Percentiles rank a stretch among this genome's conserved stretches.
These are phyloP conservation scores for Tipula unca DNA, from an alignment of 2,888 invertebrate species.

Conservation along the genomic window DNA sequence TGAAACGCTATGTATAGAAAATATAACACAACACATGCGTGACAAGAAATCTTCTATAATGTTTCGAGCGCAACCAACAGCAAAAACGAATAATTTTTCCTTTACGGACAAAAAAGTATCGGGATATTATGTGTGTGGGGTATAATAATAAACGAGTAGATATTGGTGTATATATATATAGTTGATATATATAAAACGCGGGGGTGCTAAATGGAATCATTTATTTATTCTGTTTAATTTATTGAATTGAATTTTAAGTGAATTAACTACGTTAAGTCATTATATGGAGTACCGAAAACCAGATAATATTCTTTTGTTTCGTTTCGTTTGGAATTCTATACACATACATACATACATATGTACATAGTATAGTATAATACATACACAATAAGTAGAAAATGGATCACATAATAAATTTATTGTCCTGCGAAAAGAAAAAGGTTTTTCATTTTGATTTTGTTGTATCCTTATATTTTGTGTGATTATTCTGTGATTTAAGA, in stretches of 20 bases:
- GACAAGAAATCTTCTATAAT: not conserved
- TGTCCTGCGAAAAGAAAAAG: not conserved
- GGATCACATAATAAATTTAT: not conserved
- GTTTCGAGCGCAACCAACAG: not conserved
- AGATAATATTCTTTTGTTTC: not conserved
- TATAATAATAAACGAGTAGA: too few species aligned
- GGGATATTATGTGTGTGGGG: not conserved
- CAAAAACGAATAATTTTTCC: not conserved
- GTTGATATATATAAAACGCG: not conserved
- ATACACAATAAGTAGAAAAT: not conserved
- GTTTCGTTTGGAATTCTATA: not conserved
- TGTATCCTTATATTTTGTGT: not conserved
- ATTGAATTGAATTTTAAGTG: constrained; percentile 14
- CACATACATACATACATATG: not conserved
- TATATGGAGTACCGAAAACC: not conserved
- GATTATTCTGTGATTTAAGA: not conserved
- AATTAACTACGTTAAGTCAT: not conserved
- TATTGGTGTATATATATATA: too few species aligned
- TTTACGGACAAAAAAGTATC: not conserved
- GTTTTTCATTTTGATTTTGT: not conserved
- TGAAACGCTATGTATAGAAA: not conserved
- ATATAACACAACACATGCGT: not conserved
- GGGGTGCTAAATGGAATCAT: constrained; percentile 14
- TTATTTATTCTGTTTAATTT: not conserved
- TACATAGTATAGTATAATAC: too few species aligned